phyloP scores from a whole-genome alignment of 2,797 vertebrate species.

The Thripadectes ignobilis region DNA sequence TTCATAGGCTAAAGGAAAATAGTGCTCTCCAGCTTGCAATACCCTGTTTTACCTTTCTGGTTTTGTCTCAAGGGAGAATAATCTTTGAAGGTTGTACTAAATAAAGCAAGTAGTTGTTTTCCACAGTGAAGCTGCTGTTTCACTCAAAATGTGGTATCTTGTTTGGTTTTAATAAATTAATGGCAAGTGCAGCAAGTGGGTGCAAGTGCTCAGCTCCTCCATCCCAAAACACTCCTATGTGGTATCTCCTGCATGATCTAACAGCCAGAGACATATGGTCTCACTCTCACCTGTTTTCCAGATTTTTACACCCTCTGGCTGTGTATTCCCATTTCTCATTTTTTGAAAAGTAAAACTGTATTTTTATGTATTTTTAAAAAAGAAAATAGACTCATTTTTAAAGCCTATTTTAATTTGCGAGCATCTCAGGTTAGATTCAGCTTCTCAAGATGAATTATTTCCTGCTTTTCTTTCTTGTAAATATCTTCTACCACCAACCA shows the following conservation, averaged over 20 bases:
- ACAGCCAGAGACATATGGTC: not conserved
- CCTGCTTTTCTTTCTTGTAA: conserved; percentile 75
- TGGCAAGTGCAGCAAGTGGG: conserved; percentile 8
- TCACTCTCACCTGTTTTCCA: not conserved
- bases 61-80: not conserved
- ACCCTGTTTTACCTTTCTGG: not conserved
- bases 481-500: conserved; percentile 69
- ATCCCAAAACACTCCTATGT: not conserved
- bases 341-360: not conserved
- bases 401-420: not conserved
- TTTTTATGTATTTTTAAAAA: not conserved
- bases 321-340: not conserved
- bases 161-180: not conserved
- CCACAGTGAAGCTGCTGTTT: not conserved
- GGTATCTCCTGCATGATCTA: not conserved
- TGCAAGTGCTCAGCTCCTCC: not conserved
- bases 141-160: not conserved
- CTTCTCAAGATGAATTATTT: conserved; percentile 73
- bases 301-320: not conserved
- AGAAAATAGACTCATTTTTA: not conserved
- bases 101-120: not conserved
- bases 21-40: not conserved
- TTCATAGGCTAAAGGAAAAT: conserved; percentile 13
- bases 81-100: not conserved
- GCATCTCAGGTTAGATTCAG: conserved; percentile 32